These are phyloP conservation scores for Monomorium pharaonis DNA, from an alignment of 1,140 invertebrate species.

Conservation along the genomic window DNA sequence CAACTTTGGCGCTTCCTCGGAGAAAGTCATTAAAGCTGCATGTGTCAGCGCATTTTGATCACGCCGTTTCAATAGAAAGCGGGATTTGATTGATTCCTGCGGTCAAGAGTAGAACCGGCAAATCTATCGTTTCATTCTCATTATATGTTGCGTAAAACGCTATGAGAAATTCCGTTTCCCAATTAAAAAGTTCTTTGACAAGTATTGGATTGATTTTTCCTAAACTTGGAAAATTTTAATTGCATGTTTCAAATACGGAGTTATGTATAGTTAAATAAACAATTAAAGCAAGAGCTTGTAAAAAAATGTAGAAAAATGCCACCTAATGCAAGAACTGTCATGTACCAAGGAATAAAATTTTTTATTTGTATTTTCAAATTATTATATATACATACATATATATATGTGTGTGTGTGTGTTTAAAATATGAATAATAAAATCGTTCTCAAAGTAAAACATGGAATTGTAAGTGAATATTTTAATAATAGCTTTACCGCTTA, in stretches of 20 bases:
- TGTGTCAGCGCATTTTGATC: not conserved
- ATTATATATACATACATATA: too few species aligned
- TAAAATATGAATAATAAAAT: not conserved
- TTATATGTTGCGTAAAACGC: not conserved
- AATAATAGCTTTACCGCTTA: not conserved
- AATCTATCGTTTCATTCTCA: not conserved
- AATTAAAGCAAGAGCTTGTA: not conserved
- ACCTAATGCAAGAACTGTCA: not conserved
- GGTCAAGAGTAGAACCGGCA: not conserved
- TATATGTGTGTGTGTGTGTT: too few species aligned
- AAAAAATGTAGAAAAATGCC: not conserved
- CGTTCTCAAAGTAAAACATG: not conserved
- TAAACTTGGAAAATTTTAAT: not conserved
- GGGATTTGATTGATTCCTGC: not conserved
- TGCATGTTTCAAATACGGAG: not conserved
- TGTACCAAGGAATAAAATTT: not conserved
- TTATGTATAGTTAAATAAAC: not conserved
- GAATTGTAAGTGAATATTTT: not conserved
- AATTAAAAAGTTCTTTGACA: not conserved
- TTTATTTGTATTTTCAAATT: not conserved
- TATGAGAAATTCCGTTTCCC: not conserved
- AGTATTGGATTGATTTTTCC: not conserved
- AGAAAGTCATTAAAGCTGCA: not conserved
- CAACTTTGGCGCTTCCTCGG: not conserved
- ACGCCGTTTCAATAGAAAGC: not conserved